These are phyloP conservation scores for Drosophila insularis DNA, from an alignment of 1,140 invertebrate genomes.

Conservation along the genomic window DNA sequence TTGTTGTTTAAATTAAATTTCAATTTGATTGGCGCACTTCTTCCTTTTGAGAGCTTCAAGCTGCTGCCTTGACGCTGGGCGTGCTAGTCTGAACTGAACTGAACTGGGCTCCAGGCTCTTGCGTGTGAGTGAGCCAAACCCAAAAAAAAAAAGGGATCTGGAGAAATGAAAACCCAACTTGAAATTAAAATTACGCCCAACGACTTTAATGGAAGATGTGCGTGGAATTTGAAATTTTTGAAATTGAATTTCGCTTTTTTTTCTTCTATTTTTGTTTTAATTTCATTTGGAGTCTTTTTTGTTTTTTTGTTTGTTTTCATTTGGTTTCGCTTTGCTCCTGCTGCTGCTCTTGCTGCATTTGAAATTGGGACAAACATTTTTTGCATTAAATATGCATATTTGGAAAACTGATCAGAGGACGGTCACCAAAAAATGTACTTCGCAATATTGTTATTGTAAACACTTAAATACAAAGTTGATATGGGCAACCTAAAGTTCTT, in stretches of 20 bases:
- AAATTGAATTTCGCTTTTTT: constrained; percentile 35
- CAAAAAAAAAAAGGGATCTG: constrained; percentile 38
- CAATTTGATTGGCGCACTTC: constrained; percentile 67
- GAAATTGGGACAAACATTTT: constrained; percentile 6
- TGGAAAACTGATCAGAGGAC: not conserved
- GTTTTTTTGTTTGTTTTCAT: constrained; percentile 38
- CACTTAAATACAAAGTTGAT: not conserved
- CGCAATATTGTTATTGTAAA: not conserved
- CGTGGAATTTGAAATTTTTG: constrained; percentile 55
- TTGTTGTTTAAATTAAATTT: constrained; percentile 77
- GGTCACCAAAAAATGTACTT: not conserved
- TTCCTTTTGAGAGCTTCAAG: constrained; percentile 34
- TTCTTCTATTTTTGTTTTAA: constrained; percentile 33
- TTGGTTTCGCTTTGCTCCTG: not conserved
- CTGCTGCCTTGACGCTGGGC: not conserved
- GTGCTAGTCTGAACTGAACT: constrained; percentile 38
- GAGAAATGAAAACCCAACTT: constrained; percentile 30
- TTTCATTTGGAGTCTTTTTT: constrained; percentile 44
- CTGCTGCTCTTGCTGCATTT: constrained; percentile 8
- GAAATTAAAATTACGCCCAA: constrained; percentile 71
- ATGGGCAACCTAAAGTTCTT: too few species aligned
- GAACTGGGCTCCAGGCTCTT: constrained; percentile 20
- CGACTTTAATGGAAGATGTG: constrained; percentile 73
- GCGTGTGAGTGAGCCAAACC: not conserved
- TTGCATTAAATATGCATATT: constrained; percentile 17